Percentiles rank a stretch among this genome's conserved stretches.
Evolutionary conservation across 2,888 invertebrate species (phyloP).

Genomic region (Pristionchus maxplancki): DNA sequence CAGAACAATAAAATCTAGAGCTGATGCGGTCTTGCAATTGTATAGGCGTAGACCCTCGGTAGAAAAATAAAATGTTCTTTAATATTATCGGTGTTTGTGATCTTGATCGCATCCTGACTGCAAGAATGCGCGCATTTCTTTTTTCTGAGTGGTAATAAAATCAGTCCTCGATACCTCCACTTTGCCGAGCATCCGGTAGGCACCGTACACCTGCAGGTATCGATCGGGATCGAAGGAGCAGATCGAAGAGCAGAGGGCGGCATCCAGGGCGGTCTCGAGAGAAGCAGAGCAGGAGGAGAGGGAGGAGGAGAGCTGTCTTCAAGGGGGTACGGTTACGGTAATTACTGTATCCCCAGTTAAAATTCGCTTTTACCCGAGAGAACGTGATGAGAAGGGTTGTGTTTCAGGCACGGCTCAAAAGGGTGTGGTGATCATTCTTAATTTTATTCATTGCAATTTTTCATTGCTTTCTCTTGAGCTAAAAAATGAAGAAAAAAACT

Average conservation of each 20-base stretch:
- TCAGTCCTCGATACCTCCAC: conserved; percentile 80
- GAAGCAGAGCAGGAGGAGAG: conserved; percentile 56
- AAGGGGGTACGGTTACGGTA: background rate
- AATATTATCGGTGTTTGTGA: too few species aligned
- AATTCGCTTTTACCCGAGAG: too few species aligned
- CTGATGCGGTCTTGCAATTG: background rate
- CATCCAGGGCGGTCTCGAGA: conserved; percentile 64
- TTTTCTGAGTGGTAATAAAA: too few species aligned
- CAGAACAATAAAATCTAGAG: background rate
- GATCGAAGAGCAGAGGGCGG: conserved; percentile 64
- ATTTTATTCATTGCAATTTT: too few species aligned
- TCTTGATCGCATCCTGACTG: too few species aligned
- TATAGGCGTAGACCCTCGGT: background rate
- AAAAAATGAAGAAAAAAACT: too few species aligned
- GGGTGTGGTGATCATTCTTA: too few species aligned
- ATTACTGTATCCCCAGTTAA: background rate
- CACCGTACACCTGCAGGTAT: conserved; percentile 89
- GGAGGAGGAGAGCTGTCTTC: conserved; percentile 55
- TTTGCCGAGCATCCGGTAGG: conserved; percentile 91
- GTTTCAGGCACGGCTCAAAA: too few species aligned
- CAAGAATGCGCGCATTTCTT: too few species aligned
- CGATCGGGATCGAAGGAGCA: conserved; percentile 85
- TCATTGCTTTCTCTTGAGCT: too few species aligned
- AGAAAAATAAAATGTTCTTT: background rate
- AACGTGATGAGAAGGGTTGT: too few species aligned